A percentile compares a stretch with the other conserved stretches of the same genome.
Conservation (phyloP, 2,113 vertebrate species). For the Gallinago jamesoni region DNA sequence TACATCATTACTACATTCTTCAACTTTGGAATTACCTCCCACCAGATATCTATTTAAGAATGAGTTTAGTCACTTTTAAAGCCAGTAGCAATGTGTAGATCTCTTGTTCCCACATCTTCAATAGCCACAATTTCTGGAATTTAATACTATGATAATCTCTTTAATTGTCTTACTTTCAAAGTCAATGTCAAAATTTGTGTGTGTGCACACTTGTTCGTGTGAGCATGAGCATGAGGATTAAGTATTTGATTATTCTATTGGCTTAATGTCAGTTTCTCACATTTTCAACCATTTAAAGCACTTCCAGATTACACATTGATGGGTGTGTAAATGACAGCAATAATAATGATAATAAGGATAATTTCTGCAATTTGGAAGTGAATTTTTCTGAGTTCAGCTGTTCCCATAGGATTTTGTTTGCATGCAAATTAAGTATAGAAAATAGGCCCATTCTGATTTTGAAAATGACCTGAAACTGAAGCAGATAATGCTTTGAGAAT, state of each 20-base stretch:
- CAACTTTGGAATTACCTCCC: background rate
- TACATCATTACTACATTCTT: background rate
- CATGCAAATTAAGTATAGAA: background rate
- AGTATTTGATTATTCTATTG: background rate
- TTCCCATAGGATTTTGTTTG: background rate
- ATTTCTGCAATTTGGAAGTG: background rate
- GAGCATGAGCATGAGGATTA: background rate
- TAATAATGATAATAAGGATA: slow-evolving; percentile 8
- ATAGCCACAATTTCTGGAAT: background rate
- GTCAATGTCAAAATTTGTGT: background rate
- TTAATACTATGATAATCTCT: background rate
- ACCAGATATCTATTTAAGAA: background rate
- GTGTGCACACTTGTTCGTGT: rapidly evolving
- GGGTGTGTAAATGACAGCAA: background rate
- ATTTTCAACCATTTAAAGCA: background rate
- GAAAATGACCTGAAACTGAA: background rate
- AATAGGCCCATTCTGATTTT: background rate
- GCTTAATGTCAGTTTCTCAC: background rate
- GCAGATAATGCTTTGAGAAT: background rate
- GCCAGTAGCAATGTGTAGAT: background rate
- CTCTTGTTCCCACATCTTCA: background rate
- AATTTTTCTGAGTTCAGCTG: background rate
- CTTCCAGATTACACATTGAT: background rate
- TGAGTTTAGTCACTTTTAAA: background rate
- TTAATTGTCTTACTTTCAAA: background rate